Percentiles rank a stretch among this genome's conserved stretches.
phyloP scores from a whole-genome alignment of 1,140 invertebrate species.

The Drosophila parvula region DNA sequence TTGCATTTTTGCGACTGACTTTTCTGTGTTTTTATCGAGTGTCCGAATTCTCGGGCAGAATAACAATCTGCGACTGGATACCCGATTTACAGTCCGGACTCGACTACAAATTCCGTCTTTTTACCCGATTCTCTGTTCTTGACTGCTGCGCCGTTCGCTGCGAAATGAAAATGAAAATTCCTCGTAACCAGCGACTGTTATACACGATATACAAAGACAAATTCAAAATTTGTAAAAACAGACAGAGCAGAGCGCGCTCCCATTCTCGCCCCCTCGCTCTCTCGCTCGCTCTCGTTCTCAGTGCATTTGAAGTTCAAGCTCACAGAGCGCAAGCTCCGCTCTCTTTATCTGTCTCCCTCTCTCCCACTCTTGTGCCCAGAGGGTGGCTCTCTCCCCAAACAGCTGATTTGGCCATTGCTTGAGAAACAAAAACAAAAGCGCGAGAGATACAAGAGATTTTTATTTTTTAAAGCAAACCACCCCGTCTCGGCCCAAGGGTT shows the following conservation, averaged over 20 bases:
- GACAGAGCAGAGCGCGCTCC: conserved; percentile 21
- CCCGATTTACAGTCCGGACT: conserved; percentile 30
- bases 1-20: conserved; percentile 34
- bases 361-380: conserved; percentile 22
- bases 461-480: conserved; percentile 23
- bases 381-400: conserved; percentile 49
- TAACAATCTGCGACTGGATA: conserved; percentile 32
- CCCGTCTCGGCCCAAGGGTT: conserved; percentile 43
- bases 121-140: conserved; percentile 52
- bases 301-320: conserved; percentile 80
- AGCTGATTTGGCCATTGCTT: conserved; percentile 56
- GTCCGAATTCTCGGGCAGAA: conserved; percentile 19
- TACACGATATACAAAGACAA: conserved; percentile 75
- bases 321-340: conserved; percentile 67
- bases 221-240: conserved; percentile 53
- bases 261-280: conserved; percentile 13
- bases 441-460: neutral
- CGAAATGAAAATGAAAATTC: conserved; percentile 83
- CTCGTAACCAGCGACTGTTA: conserved; percentile 78
- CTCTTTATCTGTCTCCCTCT: conserved; percentile 22
- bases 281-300: conserved; percentile 27
- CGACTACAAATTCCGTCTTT: conserved; percentile 23
- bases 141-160: conserved; percentile 78
- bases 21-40: conserved; percentile 11
- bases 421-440: conserved; percentile 34